Conservation (phyloP, 2,113 vertebrate species). For the Cynoglossus semilaevis region DNA sequence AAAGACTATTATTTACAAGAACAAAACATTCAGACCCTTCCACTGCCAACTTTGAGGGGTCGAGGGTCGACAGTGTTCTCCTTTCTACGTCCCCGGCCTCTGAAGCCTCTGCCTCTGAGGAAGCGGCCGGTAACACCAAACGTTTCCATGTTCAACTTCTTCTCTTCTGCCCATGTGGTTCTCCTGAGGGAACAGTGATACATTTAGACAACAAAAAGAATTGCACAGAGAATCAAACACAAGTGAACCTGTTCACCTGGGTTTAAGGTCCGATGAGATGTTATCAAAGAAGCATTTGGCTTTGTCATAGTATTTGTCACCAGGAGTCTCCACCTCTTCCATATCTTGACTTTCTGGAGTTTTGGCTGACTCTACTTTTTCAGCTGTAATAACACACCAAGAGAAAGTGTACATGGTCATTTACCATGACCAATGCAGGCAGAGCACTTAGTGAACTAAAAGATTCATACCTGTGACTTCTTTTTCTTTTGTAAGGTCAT, state of each 20-base stretch:
- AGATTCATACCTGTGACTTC: conserved; percentile 81
- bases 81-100: conserved; percentile 83
- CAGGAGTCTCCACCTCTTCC: conserved; percentile 76
- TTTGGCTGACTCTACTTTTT: conserved; percentile 81
- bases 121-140: conserved; percentile 92
- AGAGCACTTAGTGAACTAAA: fast-evolving
- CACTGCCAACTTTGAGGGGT: conserved; percentile 83
- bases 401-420: fast-evolving
- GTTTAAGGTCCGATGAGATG: conserved; percentile 91
- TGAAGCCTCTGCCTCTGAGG: conserved; percentile 87
- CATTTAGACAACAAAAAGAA: not conserved
- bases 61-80: conserved; percentile 72
- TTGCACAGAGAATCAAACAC: not conserved
- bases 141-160: conserved; percentile 94
- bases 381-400: conserved; percentile 40
- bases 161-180: conserved; percentile 95
- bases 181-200: conserved; percentile 73
- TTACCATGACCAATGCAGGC: not conserved
- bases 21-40: conserved; percentile 74
- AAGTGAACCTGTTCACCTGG: conserved; percentile 75
- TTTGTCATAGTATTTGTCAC: conserved; percentile 92
- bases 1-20: conserved; percentile 61
- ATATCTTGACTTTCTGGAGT: conserved; percentile 63
- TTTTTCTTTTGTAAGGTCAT: conserved; percentile 90
- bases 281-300: conserved; percentile 98